Base-by-base conservation (phyloP, 2,888 invertebrate genomes). In the Cremastinae sp. region DNA sequence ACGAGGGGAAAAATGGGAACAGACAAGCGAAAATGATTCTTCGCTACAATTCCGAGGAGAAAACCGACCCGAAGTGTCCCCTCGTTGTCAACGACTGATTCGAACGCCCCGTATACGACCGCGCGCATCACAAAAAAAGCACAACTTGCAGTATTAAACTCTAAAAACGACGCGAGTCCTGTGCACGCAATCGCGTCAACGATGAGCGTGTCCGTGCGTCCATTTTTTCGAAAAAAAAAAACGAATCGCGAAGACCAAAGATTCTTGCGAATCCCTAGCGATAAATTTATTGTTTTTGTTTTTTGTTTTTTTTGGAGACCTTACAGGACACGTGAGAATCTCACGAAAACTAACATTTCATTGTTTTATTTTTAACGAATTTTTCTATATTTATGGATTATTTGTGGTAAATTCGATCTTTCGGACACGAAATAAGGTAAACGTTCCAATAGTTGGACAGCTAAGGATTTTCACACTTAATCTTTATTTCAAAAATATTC, bases 11-110 rank as follows among this genome's bases (percentile, higher is more conserved):
- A 20, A 62, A 43, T n/a, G 18, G 47, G 16, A 28, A 20, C 43
- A n/a, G 72, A 38, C 74, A 72, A 14, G 71, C 78, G 0, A 62
- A 68, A 56, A 47, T 79, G 0, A 75, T 78, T 7, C 64, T 78
- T 28, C 77, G 72, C 5, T 78, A 78, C 14, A 76, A 68, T 18
- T 51, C 38, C 14, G 69, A 73, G 7, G 73, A 73, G 12, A 65
- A 53, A 14, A 43, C 47, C n/a, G 62, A 73, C 22, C 12, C 34
- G 2, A 75, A 78, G 41, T 59, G 49, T 45, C 73, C 76, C 62
- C 64, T 76, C 12, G 49, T 73, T 20, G 47, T 69, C 47, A 59
- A 68, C 20, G 47, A 64, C 51, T 78, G 66, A 75, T 9, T 16
- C 7, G 1, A n/a, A 36, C 14, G 3, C 5, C 10, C 12, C 45